Evolutionary conservation across 2,113 vertebrate genomes (phyloP).

Genomic region (Rhombomys opimus): DNA sequence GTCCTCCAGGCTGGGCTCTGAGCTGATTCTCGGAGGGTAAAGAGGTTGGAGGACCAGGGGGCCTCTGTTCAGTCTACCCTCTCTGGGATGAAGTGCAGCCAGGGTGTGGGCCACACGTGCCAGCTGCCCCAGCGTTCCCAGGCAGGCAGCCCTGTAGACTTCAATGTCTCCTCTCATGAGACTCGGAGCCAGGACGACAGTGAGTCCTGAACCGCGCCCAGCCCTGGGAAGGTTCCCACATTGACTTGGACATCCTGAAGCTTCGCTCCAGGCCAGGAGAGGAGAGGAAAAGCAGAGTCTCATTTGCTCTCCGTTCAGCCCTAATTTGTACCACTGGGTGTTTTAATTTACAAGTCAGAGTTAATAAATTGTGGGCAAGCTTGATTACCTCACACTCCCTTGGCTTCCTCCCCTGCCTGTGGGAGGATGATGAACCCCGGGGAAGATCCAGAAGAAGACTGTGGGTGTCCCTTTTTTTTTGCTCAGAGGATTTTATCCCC

Average conservation of each 20-base stretch:
- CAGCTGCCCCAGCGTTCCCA: neutral
- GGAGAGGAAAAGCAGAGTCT: neutral
- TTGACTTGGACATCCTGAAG: neutral
- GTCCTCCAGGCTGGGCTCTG: neutral
- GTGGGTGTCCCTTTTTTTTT: neutral
- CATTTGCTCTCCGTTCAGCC: slow-evolving; percentile 11
- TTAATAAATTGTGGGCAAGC: neutral
- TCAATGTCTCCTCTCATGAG: accelerated
- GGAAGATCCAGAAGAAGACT: neutral
- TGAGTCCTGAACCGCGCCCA: neutral
- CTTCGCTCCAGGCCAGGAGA: neutral
- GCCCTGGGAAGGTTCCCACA: neutral
- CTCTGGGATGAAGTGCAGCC: accelerated
- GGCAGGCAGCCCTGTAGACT: neutral
- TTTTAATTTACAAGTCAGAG: slow-evolving; percentile 64
- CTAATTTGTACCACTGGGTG: neutral
- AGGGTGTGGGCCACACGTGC: accelerated
- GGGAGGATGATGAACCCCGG: neutral
- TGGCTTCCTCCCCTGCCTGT: neutral
- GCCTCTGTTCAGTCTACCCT: neutral
- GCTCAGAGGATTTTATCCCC: neutral
- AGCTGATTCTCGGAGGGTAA: neutral
- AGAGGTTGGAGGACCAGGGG: neutral
- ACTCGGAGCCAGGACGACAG: neutral
- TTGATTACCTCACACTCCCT: accelerated